Conservation (phyloP, 2,888 invertebrate genomes). For the Leptinotarsa rubiginosa region DNA sequence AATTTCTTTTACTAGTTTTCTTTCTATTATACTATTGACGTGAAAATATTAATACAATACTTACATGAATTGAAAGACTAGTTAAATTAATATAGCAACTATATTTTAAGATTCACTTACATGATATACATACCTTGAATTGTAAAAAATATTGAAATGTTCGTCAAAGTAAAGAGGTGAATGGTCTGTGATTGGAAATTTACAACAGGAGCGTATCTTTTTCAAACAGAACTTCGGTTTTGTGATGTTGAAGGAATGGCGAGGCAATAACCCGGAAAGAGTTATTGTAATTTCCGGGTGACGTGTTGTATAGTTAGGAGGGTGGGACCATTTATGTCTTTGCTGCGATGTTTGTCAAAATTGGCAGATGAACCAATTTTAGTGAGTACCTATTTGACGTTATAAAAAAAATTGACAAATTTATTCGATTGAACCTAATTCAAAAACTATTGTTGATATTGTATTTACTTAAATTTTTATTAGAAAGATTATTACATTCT, state of each 20-base stretch:
- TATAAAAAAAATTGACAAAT: slow-evolving; percentile 21
- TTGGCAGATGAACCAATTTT: slow-evolving; percentile 15
- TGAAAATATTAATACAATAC: slow-evolving; percentile 24
- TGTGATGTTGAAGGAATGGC: no score
- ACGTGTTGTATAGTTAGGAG: background rate
- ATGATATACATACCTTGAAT: slow-evolving; percentile 16
- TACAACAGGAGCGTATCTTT: background rate
- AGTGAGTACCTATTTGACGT: slow-evolving; percentile 15
- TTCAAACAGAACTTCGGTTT: no score
- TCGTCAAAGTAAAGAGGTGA: background rate
- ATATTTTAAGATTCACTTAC: slow-evolving; percentile 28
- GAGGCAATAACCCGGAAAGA: no score
- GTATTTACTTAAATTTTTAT: slow-evolving; percentile 31
- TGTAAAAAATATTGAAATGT: background rate
- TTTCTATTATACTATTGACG: slow-evolving; percentile 14
- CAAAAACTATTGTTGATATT: slow-evolving; percentile 29
- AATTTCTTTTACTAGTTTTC: slow-evolving; percentile 19
- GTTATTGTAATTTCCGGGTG: no score
- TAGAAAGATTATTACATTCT: slow-evolving; percentile 31
- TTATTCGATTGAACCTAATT: slow-evolving; percentile 22
- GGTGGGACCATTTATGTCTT: background rate
- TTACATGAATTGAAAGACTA: slow-evolving; percentile 17
- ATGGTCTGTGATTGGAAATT: background rate
- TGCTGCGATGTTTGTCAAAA: background rate
- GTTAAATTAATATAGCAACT: slow-evolving; percentile 18